Conservation (phyloP, 2,888 invertebrate genomes). For the Tortrix viridana region DNA sequence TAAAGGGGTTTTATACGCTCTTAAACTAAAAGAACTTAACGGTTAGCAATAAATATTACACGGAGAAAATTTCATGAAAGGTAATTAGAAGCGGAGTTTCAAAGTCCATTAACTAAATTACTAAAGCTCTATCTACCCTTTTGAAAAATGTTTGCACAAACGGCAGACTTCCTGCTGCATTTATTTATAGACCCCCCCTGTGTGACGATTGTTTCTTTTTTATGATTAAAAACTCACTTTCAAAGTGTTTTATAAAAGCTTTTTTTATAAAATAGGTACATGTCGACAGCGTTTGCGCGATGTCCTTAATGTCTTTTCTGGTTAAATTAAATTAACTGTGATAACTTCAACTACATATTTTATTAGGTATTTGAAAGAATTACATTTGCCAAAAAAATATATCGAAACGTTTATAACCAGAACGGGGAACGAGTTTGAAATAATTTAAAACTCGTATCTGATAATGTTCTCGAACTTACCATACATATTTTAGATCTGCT, state of each 20-base stretch:
- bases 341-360: neutral
- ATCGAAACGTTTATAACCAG: no score
- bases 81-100: slow-evolving; percentile 59
- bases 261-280: neutral
- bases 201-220: slow-evolving; percentile 15
- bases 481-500: neutral
- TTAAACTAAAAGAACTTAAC: slow-evolving; percentile 9
- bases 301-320: slow-evolving; percentile 7
- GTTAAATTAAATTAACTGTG: neutral
- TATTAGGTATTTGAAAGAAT: no score
- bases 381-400: no score
- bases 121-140: slow-evolving; percentile 42
- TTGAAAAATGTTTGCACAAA: slow-evolving; percentile 52
- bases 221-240: slow-evolving; percentile 18
- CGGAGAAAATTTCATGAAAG: slow-evolving; percentile 49
- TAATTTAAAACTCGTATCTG: neutral
- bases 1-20: slow-evolving; percentile 20
- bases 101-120: slow-evolving; percentile 64
- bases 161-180: slow-evolving; percentile 24
- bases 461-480: neutral
- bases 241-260: slow-evolving; percentile 16
- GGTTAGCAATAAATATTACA: slow-evolving; percentile 28
- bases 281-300: neutral
- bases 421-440: no score
- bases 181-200: slow-evolving; percentile 37